A percentile compares a stretch with the other conserved stretches of the same genome.
These are phyloP conservation scores for Rhodophaea formosa DNA, from an alignment of 2,888 invertebrate species.

Conservation along the genomic window DNA sequence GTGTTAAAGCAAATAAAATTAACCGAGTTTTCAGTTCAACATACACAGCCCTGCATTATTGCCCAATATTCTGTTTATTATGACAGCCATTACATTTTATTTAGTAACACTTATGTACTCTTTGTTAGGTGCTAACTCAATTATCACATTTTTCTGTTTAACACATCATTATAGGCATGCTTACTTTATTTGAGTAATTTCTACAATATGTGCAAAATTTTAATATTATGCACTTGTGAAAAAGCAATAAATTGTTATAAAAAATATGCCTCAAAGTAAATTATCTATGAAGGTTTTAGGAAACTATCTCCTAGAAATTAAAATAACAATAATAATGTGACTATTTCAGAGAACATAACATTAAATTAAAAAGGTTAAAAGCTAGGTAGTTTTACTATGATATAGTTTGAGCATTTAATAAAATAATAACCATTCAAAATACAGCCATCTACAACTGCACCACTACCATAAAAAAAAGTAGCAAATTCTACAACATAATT, in stretches of 20 bases:
- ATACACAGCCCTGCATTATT: slow-evolving; percentile 30
- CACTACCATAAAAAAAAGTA: slow-evolving; percentile 59
- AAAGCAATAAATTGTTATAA: too few species aligned
- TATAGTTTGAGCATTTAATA: slow-evolving; percentile 17
- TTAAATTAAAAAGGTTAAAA: background rate
- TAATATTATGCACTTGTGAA: background rate
- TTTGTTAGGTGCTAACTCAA: slow-evolving; percentile 31
- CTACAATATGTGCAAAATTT: background rate
- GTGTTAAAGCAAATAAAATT: slow-evolving; percentile 57
- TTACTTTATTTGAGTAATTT: background rate
- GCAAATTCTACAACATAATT: slow-evolving; percentile 46
- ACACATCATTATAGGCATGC: background rate
- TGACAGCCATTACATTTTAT: slow-evolving; percentile 38
- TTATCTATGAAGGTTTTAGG: too few species aligned
- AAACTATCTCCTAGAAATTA: too few species aligned
- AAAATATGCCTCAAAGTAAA: too few species aligned
- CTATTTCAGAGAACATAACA: too few species aligned
- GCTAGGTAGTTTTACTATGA: background rate
- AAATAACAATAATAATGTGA: too few species aligned
- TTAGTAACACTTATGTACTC: slow-evolving; percentile 32
- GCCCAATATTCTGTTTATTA: slow-evolving; percentile 37
- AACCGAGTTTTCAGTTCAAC: slow-evolving; percentile 36
- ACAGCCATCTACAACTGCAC: slow-evolving; percentile 65
- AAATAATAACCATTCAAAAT: slow-evolving; percentile 25
- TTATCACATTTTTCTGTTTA: slow-evolving; percentile 22